Base-by-base conservation (phyloP, 2,113 vertebrate genomes). In the Notiomystis cincta region DNA sequence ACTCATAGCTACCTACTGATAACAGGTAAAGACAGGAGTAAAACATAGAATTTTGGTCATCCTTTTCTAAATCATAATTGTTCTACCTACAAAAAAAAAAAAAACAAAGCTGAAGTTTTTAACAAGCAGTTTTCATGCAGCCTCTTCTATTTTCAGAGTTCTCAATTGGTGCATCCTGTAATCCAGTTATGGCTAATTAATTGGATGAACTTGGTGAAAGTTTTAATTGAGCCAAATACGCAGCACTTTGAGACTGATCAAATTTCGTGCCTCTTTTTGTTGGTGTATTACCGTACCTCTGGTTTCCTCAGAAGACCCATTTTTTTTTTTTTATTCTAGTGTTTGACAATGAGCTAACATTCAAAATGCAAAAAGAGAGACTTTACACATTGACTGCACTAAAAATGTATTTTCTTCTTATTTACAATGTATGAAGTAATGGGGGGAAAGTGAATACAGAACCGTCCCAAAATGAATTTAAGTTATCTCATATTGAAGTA, bases 401-500 rank as follows among this genome's bases (percentile, higher is more conserved):
- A 89, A 89, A 91, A 96, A 70, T 54, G 3, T 30, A 30, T 93
- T 93, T 93, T 91, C 69, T 94, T 84, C 56, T 67, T 91, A 61
- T 87, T 93, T 83, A 91, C 60, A 84, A 70, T 89, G 71, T 62
- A 54, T 38, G 18, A 58, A 54, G 18, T 84, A 95, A 91, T 75
- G 51, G 50, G 66, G 37, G 0, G 50, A 72, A 92, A 91, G 84
- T 75, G 64, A 91, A 93, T 31, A 72, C 13, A 80, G 31, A n/a
- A 77, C 89, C 69, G 71, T 66, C 17, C 72, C 81, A 54, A 96
- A 96, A 93, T 86, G 47, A 89, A 91, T 91, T 86, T 86, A 77
- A 86, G 45, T 66, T 89, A 86, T 87, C 56, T 87, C 35, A 62
- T 87, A 81, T 87, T 78, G 64, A 75, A 87, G 42, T 20, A 70